phyloP scores from a whole-genome alignment of 2,797 vertebrate genomes.

The Moxostoma hubbsi region DNA sequence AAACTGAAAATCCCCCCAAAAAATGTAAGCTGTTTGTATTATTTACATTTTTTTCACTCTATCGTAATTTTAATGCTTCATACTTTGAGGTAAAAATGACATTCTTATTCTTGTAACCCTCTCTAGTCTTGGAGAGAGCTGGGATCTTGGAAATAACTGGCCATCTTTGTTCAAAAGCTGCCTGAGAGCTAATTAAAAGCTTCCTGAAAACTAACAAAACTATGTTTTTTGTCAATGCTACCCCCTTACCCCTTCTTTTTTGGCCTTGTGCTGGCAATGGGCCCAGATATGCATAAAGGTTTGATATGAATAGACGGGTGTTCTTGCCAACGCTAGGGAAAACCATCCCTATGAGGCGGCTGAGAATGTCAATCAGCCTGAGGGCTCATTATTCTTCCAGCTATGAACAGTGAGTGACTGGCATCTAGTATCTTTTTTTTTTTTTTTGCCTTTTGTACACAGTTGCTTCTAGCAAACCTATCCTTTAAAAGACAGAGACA shows the following conservation, averaged over 20 bases:
- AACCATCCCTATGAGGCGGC: constrained; percentile 46
- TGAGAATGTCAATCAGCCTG: constrained; percentile 59
- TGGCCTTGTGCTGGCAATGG: constrained; percentile 47
- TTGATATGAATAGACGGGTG: constrained; percentile 41
- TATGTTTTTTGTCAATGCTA: constrained; percentile 44
- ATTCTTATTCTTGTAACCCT: constrained; percentile 15
- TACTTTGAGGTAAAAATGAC: background rate
- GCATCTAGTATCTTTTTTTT: constrained; percentile 31
- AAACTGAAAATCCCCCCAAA: background rate
- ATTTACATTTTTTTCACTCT: constrained; percentile 3
- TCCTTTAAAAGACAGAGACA: constrained; percentile 25
- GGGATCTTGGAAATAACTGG: background rate
- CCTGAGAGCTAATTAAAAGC: background rate
- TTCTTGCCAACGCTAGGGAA: constrained; percentile 49
- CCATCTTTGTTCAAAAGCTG: background rate
- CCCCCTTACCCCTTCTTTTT: constrained; percentile 44
- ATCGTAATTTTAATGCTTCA: constrained; percentile 14
- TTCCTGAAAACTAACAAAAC: constrained; percentile 37
- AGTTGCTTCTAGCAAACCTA: constrained; percentile 41
- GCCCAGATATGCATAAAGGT: constrained; percentile 60
- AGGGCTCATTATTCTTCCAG: constrained; percentile 56
- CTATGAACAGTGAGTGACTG: constrained; percentile 48
- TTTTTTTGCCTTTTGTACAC: constrained; percentile 14
- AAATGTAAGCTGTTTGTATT: background rate
- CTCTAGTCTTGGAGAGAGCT: no score